Base-by-base conservation (phyloP, 2,888 invertebrate genomes). In the Chloromyia formosa region DNA sequence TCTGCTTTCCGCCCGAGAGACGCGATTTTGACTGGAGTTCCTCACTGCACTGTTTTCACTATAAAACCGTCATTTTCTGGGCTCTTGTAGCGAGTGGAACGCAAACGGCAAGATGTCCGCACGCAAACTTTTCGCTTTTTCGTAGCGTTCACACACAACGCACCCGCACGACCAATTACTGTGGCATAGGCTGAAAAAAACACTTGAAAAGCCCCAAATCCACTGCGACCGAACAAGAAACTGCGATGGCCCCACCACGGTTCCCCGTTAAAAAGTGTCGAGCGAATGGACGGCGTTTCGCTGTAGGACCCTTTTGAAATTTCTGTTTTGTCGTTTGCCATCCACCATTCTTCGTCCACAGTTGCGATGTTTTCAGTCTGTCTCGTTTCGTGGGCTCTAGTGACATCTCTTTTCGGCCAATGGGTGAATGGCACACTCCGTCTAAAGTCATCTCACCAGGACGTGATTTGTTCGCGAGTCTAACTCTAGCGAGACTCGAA, bases 221-320 rank as follows among this genome's bases (percentile, higher is more conserved):
- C 42, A 64, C 42, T 10, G 16, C 22, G 23, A 61, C 61, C 61
- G 61, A 61, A 27, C 61, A 23, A 35, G 66, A 66, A 45, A 45
- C 20, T 49, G 10, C 20, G n/a, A 49, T 45, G 45, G 66, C 66
- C 66, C 66, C 66, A 45, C 49, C 66, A 66, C 49, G 49, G 23
- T n/a, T 66, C 66, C 66, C 66, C 20, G 40, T 49, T 22, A 20
- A 45, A 62, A 40, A 35, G 62, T 40, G 40, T 16, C 42, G 27
- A 62, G 62, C 62, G 40, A 35, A n/a, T 40, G 62, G 14, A 40
- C 62, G 23, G 40, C 27, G 62, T 40, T 62, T 62, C 62, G 62
- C 16, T 18, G n/a, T 14, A 4, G 27, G 40, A 35, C 27, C 62
- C 35, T 62, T 49, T 62, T 62, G 2, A 62, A 42, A 62, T 62